phyloP scores from a whole-genome alignment of 2,113 vertebrate genomes.

The Salminus brasiliensis region DNA sequence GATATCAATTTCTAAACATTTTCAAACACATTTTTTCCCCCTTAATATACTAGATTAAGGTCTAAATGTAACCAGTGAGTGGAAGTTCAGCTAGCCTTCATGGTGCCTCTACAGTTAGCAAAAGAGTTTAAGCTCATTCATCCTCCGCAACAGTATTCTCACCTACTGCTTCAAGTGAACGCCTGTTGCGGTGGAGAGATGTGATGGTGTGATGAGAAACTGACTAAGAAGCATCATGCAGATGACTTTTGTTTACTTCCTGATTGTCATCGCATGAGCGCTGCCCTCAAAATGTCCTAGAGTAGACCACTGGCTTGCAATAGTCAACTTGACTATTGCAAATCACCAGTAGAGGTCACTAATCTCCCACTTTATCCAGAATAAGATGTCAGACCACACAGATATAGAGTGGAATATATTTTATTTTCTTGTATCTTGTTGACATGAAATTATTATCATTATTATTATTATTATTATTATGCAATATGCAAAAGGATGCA shows the following conservation, averaged over 20 bases:
- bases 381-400: conserved; percentile 13
- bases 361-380: neutral
- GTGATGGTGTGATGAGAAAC: conserved; percentile 13
- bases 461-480: too few relatives aligned
- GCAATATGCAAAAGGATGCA: too few relatives aligned
- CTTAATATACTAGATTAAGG: neutral
- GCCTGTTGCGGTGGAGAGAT: too few relatives aligned
- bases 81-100: neutral
- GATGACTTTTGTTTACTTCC: neutral
- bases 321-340: neutral
- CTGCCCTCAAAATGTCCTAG: neutral
- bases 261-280: neutral
- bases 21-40: neutral
- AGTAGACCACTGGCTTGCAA: neutral
- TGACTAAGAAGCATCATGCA: neutral
- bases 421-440: conserved; percentile 8
- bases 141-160: conserved; percentile 19
- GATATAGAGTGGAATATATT: conserved; percentile 4
- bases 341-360: neutral
- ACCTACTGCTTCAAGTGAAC: neutral
- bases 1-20: neutral
- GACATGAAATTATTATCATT: too few relatives aligned
- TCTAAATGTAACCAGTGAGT: neutral
- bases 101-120: neutral
- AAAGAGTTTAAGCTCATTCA: neutral